A percentile compares a stretch with the other conserved stretches of the same genome.
Evolutionary conservation across 1,140 invertebrate species (phyloP).

Genomic region (Drosophila ercepeae): DNA sequence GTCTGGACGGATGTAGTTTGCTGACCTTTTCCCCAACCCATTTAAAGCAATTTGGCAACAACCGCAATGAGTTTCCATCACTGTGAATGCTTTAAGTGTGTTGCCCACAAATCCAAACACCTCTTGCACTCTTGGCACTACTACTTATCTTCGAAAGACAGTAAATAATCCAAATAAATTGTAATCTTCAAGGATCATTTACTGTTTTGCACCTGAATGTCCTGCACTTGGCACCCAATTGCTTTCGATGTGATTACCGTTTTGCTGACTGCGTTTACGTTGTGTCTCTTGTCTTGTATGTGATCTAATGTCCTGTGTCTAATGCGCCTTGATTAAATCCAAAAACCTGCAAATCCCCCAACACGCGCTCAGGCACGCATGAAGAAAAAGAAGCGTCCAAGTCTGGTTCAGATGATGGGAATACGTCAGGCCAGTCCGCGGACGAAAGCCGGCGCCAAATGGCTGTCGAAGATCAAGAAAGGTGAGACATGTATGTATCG

Average conservation of each 20-base stretch:
- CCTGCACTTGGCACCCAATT: neutral
- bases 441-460: slow-evolving; percentile 92
- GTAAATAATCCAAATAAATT: neutral
- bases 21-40: slow-evolving; percentile 83
- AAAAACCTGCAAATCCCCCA: slow-evolving; percentile 44
- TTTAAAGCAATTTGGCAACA: slow-evolving; percentile 84
- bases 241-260: slow-evolving; percentile 54
- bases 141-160: slow-evolving; percentile 20
- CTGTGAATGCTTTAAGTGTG: slow-evolving; percentile 76
- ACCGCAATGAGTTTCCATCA: slow-evolving; percentile 48
- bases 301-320: slow-evolving; percentile 59
- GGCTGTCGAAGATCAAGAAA: slow-evolving; percentile 93
- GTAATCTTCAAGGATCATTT: neutral
- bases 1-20: slow-evolving; percentile 54
- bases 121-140: slow-evolving; percentile 31
- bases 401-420: slow-evolving; percentile 92
- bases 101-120: slow-evolving; percentile 43
- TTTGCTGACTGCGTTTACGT: slow-evolving; percentile 55
- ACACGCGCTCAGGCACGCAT: slow-evolving; percentile 85
- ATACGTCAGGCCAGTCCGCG: slow-evolving; percentile 90
- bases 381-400: slow-evolving; percentile 90
- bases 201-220: neutral
- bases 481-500: slow-evolving; percentile 84
- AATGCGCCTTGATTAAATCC: slow-evolving; percentile 57
- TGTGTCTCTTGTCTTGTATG: slow-evolving; percentile 69